Base-by-base conservation (phyloP, 1,140 invertebrate species). In the Macrobrachium nipponense region DNA sequence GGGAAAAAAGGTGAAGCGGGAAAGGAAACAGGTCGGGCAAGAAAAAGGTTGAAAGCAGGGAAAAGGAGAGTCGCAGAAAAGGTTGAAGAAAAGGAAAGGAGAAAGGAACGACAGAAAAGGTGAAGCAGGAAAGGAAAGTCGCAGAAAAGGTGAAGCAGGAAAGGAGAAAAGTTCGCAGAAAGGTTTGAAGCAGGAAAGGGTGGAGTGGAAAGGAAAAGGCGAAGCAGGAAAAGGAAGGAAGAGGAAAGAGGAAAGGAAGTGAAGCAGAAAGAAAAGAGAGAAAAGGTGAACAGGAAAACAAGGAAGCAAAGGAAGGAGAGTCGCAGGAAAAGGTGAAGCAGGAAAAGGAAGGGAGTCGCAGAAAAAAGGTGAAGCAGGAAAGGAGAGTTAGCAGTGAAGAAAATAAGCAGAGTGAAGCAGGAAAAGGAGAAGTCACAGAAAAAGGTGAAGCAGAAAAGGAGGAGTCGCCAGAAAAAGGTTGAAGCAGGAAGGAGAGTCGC, bases 401-500 rank as follows among this genome's bases (percentile, higher is more conserved):
- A 60, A 58, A 77, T 23, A 60, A 18, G 76, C 12, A 61, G 77
- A 59, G 14, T 27, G 36, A 20, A 62, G 18, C 17, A 60, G 6
- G 27, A 4, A 4, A 20, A 36, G 59, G 14, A 59, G 61, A 20
- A 20, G 44, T 43, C 43, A 18, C 75, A 59, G 44, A 20, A n/a
- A 51, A n/a, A 10, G 44, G 60, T 43, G n/a, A 20, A 78, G 12
- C 18, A 58, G 17, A 18, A 78, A 51, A 78, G 76, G 60, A 58
- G 76, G 76, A 78, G 76, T 59, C 18, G 60, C 44, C 51, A 58
- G 60, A 59, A 59, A 59, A 78, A 59, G 61, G 76, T 17, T 17
- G 61, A 59, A 78, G 14, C 58, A 59, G 60, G 51, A 78, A 44
- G 59, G 76, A 78, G 76, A 78, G 76, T 36, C 4, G 27, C 27